A percentile compares a stretch with the other conserved stretches of the same genome.
Evolutionary conservation across 2,113 vertebrate species (phyloP).

Genomic region (Pedetes capensis): DNA sequence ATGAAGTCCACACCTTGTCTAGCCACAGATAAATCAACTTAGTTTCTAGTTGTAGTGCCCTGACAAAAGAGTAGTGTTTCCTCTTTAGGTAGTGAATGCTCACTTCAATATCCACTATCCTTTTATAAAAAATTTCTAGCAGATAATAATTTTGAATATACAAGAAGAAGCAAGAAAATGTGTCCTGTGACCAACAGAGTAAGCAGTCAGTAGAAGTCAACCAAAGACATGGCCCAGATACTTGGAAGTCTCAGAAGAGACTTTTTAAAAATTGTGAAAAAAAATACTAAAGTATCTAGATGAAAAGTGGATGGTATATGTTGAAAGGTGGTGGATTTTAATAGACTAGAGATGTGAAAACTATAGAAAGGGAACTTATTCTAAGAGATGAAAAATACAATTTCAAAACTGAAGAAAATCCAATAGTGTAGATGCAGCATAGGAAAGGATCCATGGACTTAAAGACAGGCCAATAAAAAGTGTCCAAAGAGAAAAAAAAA

Average conservation of each 20-base stretch:
- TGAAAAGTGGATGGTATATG: not conserved
- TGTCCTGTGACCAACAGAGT: not conserved
- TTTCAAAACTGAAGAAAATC: not conserved
- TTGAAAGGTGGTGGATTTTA: not conserved
- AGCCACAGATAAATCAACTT: not conserved
- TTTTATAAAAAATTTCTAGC: not conserved
- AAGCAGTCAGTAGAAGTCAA: not conserved
- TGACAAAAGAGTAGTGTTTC: not conserved
- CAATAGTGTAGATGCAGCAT: not conserved
- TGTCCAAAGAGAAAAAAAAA: not conserved
- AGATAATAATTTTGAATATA: not conserved
- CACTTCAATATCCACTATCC: not conserved
- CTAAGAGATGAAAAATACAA: not conserved
- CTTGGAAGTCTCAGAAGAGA: not conserved
- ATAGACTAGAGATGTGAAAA: not conserved
- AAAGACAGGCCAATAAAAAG: not conserved
- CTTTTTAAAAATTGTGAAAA: not conserved
- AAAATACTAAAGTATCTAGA: not conserved
- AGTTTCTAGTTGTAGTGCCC: not conserved
- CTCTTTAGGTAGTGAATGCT: not conserved
- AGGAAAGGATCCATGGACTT: not conserved
- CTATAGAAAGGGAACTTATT: not conserved
- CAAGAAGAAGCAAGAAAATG: not conserved
- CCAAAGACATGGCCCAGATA: too few relatives aligned
- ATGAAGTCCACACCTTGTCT: not conserved